Conservation (phyloP, 2,797 vertebrate species). For the Todus mexicanus region DNA sequence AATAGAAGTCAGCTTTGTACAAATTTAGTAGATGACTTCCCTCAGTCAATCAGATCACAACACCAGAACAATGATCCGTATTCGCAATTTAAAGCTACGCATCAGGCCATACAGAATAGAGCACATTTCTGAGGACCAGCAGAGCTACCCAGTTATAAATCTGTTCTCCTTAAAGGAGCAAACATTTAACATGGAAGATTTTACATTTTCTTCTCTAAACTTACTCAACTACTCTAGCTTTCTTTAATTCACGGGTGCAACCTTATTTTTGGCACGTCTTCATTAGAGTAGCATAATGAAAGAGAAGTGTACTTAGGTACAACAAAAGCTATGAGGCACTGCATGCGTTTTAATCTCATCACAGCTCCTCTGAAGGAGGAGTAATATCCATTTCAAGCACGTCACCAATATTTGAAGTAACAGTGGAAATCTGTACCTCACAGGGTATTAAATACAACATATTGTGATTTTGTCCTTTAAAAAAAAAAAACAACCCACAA, state of each 20-base stretch:
- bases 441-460: neutral
- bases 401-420: neutral
- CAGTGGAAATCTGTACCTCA: neutral
- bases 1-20: neutral
- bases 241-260: neutral
- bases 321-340: neutral
- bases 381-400: neutral
- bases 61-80: neutral
- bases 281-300: neutral
- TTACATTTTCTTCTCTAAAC: neutral
- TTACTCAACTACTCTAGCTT: neutral
- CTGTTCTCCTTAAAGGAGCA: neutral
- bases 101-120: neutral
- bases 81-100: neutral
- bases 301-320: neutral
- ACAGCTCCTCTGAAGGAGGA: neutral
- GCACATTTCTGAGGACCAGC: neutral
- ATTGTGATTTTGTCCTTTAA: neutral
- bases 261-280: neutral
- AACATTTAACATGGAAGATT: neutral
- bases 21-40: neutral
- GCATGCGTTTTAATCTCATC: neutral
- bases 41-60: neutral
- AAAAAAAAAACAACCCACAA: neutral
- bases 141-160: neutral